phyloP scores from a whole-genome alignment of 2,797 vertebrate species.

The Pelodytes ibericus region DNA sequence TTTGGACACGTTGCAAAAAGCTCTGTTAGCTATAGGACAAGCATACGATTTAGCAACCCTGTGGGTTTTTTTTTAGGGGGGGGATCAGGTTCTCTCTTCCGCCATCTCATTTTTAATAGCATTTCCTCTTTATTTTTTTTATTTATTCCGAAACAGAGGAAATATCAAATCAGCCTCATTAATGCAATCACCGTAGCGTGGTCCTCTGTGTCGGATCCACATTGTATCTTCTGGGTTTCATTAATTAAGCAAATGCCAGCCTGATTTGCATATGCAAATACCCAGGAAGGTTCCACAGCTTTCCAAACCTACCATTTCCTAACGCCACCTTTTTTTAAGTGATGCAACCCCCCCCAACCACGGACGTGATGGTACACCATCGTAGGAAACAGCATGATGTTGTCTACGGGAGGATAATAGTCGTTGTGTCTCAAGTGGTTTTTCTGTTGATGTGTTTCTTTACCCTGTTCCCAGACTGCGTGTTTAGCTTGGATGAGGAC shows the following conservation, averaged over 20 bases:
- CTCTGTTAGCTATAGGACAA: no score
- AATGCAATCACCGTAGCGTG: constrained; percentile 46
- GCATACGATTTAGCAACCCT: no score
- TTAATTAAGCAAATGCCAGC: constrained; percentile 55
- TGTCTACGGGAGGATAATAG: constrained; percentile 46
- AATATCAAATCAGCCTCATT: constrained; percentile 54
- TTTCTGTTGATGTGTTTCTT: constrained; percentile 70
- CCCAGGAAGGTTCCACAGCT: background rate
- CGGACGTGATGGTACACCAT: constrained; percentile 55
- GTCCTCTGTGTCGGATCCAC: constrained; percentile 32
- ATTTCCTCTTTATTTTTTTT: no score
- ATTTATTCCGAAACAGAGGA: constrained; percentile 41
- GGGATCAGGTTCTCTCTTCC: constrained; percentile 34
- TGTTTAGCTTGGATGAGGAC: constrained; percentile 76
- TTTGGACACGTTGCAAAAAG: no score
- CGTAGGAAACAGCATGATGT: constrained; percentile 50
- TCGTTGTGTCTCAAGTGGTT: constrained; percentile 67
- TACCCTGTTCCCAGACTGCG: constrained; percentile 73
- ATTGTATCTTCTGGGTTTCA: constrained; percentile 51
- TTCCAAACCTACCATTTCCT: constrained; percentile 29
- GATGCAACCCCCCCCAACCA: no score
- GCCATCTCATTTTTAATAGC: constrained; percentile 43
- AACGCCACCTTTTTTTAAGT: background rate
- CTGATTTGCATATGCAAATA: constrained; percentile 51
- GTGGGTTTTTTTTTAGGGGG: no score